Evolutionary conservation across 2,888 invertebrate species (phyloP).

Genomic region (Altica lythri): DNA sequence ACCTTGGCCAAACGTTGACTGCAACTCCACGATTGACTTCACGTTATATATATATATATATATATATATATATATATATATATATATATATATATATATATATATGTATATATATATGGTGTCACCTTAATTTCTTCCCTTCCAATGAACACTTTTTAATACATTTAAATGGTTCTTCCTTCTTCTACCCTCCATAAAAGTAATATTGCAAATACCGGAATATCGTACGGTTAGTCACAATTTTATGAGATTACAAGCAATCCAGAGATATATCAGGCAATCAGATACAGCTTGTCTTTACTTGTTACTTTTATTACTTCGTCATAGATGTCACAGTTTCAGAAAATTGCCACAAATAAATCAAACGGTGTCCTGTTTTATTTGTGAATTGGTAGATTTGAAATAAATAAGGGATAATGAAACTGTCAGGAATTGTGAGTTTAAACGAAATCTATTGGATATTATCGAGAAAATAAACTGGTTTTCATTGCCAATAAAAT

Average conservation of each 20-base stretch:
- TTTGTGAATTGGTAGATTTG: slow-evolving; percentile 9
- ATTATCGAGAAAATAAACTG: neutral
- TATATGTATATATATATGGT: too few species aligned
- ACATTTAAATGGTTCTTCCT: too few species aligned
- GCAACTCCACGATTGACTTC: too few species aligned
- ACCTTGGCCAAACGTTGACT: too few species aligned
- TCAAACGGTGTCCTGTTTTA: slow-evolving; percentile 15
- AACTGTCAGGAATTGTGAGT: slow-evolving; percentile 14
- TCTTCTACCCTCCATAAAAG: too few species aligned
- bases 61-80: too few species aligned
- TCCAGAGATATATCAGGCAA: slow-evolving; percentile 12
- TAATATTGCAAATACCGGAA: too few species aligned
- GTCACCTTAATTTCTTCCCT: too few species aligned
- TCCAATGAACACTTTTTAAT: too few species aligned
- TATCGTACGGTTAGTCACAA: slow-evolving; percentile 1
- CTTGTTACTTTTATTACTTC: slow-evolving; percentile 24
- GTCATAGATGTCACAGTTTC: slow-evolving; percentile 22
- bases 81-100: too few species aligned
- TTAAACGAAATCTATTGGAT: slow-evolving; percentile 6
- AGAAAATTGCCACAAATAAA: slow-evolving; percentile 20
- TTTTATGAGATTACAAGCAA: slow-evolving; percentile 9
- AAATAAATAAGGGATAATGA: slow-evolving; percentile 12
- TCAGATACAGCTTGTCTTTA: slow-evolving; percentile 21
- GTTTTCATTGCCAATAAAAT: neutral
- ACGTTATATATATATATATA: too few species aligned